phyloP scores from a whole-genome alignment of 2,797 vertebrate species.

The Scolopax rusticola region DNA sequence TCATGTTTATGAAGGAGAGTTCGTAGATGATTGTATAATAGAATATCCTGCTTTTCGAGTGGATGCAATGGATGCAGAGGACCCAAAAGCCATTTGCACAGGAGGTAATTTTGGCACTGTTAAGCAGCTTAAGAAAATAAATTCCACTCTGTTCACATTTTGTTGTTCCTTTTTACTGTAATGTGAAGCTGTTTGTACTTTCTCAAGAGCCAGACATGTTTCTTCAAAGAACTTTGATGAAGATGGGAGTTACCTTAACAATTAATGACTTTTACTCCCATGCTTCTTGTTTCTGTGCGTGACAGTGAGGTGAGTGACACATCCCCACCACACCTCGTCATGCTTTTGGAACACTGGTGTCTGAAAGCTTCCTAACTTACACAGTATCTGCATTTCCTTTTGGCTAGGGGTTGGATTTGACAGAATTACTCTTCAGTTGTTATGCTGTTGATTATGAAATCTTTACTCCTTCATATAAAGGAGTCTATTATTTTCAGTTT shows the following conservation, averaged over 20 bases:
- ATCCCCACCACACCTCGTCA: not conserved
- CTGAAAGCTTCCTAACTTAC: not conserved
- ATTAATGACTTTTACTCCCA: not conserved
- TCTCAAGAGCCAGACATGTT: not conserved
- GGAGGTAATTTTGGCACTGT: slow-evolving; percentile 19
- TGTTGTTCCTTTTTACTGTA: not conserved
- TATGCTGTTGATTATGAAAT: not conserved
- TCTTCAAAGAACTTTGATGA: not conserved
- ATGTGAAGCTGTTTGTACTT: not conserved
- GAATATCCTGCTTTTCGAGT: slow-evolving; percentile 25
- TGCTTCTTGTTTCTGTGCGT: not conserved
- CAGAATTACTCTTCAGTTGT: not conserved
- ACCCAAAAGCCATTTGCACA: slow-evolving; percentile 1
- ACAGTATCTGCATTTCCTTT: not conserved
- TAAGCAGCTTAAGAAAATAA: slow-evolving; percentile 59
- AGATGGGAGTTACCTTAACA: not conserved
- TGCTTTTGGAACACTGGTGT: not conserved
- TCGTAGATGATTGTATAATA: slow-evolving; percentile 80
- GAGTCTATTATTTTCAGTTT: not conserved
- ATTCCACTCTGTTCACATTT: not conserved
- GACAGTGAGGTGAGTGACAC: not conserved
- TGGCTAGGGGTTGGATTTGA: not conserved
- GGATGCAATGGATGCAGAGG: not conserved
- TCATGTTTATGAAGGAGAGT: slow-evolving; percentile 79
- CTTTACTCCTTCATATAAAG: not conserved